Evolutionary conservation across 2,113 vertebrate genomes (phyloP).

Genomic region (Phodopus roborovskii): DNA sequence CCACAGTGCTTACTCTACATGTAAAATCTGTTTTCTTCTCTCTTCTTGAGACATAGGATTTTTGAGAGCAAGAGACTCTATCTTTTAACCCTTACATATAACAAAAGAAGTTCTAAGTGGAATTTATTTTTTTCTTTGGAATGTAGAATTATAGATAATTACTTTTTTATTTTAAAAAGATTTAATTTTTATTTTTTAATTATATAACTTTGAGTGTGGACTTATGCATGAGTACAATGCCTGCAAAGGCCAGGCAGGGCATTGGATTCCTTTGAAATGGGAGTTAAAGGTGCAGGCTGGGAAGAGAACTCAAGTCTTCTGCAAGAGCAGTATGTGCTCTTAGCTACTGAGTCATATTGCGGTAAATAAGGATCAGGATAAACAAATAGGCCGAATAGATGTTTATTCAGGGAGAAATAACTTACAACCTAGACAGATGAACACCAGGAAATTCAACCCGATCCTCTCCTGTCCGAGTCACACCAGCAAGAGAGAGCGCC

Average conservation of each 20-base stretch:
- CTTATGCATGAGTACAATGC: not conserved
- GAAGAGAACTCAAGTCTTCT: not conserved
- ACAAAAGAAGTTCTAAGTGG: not conserved
- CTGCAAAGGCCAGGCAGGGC: not conserved
- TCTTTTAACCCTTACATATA: conserved; percentile 42
- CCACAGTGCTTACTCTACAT: not conserved
- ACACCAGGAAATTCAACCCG: too few relatives aligned
- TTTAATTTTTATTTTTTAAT: not conserved
- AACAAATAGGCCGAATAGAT: too few relatives aligned
- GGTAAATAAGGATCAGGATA: too few relatives aligned
- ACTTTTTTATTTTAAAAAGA: not conserved
- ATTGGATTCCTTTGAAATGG: not conserved
- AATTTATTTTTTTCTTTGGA: conserved; percentile 49
- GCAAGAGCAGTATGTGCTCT: not conserved
- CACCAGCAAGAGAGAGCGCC: too few relatives aligned
- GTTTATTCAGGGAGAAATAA: too few relatives aligned
- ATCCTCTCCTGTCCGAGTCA: too few relatives aligned
- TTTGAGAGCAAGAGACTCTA: not conserved
- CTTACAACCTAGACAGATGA: too few relatives aligned
- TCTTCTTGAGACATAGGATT: not conserved
- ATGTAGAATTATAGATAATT: conserved; percentile 43
- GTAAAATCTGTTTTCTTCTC: conserved; percentile 12
- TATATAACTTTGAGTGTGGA: not conserved
- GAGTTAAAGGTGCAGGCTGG: not conserved
- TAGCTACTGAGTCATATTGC: not conserved